Base-by-base conservation (phyloP, 2,797 vertebrate species). In the Menidia menidia region DNA sequence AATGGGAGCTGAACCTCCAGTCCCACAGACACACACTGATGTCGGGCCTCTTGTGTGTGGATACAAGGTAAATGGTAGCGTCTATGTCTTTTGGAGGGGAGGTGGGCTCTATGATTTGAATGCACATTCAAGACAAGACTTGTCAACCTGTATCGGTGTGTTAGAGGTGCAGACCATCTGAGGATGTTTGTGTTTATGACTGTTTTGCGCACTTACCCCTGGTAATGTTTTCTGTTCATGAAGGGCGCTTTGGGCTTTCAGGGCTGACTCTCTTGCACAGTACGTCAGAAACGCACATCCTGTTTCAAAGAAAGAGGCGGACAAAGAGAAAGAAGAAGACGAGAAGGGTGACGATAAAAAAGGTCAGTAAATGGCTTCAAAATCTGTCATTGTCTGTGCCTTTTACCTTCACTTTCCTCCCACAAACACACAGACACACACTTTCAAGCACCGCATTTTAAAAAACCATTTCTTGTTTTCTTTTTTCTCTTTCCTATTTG, bases 191-290 rank as follows among this genome's bases (percentile, higher is more conserved):
- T 75, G 57, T 67, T 62, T 71, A 55, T 77, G 57, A 63, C 12
- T 73, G 68, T 82, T 82, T 66, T 70, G 68, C 71, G 75, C 63
- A 95, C 95, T 95, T 90, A 97, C 96, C 95, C 96, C 96, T 45
- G 96, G 96, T 84, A 96, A 93, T 4, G 96, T 97, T 92, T 97
- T 97, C 93, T 97, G 96, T 91, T 97, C 96, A 43, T 97, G 96
- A 75, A 97, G 93, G 65, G 96, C 96, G 54, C 95, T 97, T 93
- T 97, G 96, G 88, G 96, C 96, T 91, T 96, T 97, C 91, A 97
- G 92, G 51, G 96, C 96, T 4, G 96, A 97, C 77, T 97, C 96
- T 71, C 96, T 94, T 33, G 96, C 95, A 81, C 96, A 97, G 91
- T 96, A 97, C 32, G 96, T 96, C 92, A 92, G 91, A 86, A 92